Evolutionary conservation across 2,888 invertebrate species (phyloP).

Genomic region (Phania funesta): DNA sequence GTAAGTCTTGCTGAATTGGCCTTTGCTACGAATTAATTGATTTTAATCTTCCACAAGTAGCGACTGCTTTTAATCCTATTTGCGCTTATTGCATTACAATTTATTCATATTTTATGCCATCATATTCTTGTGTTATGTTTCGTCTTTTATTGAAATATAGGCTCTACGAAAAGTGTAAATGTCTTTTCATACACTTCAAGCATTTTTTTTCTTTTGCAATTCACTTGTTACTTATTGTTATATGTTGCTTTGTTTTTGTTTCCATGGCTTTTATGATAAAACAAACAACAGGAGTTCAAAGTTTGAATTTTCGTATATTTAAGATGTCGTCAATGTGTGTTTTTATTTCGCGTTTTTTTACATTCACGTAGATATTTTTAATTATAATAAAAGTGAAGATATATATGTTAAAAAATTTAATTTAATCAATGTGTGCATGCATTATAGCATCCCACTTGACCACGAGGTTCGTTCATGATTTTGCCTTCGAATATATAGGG

Average conservation of each 20-base stretch:
- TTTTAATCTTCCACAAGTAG: constrained; percentile 32
- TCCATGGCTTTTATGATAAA: constrained; percentile 7
- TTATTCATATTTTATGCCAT: constrained; percentile 25
- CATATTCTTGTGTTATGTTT: not conserved
- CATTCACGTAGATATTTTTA: constrained; percentile 34
- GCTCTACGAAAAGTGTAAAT: not conserved
- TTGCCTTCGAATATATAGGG: too few relatives aligned
- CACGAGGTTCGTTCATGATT: too few relatives aligned
- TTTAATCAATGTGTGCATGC: constrained; percentile 1
- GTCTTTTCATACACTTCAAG: not conserved
- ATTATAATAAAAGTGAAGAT: constrained; percentile 31
- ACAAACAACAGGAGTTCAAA: constrained; percentile 29
- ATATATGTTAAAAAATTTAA: constrained; percentile 20
- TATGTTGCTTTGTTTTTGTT: too few relatives aligned
- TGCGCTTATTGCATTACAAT: constrained; percentile 42
- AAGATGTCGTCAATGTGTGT: not conserved
- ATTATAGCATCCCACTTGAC: too few relatives aligned
- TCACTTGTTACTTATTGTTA: constrained; percentile 32
- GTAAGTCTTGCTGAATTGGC: too few relatives aligned
- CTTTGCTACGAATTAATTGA: constrained; percentile 7
- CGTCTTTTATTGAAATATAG: constrained; percentile 1
- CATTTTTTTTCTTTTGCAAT: not conserved
- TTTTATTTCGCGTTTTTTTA: constrained; percentile 14
- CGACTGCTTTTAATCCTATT: constrained; percentile 32
- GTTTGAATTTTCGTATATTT: constrained; percentile 7